Conservation (phyloP, 2,113 vertebrate genomes). For the Dendropsophus ebraccatus region DNA sequence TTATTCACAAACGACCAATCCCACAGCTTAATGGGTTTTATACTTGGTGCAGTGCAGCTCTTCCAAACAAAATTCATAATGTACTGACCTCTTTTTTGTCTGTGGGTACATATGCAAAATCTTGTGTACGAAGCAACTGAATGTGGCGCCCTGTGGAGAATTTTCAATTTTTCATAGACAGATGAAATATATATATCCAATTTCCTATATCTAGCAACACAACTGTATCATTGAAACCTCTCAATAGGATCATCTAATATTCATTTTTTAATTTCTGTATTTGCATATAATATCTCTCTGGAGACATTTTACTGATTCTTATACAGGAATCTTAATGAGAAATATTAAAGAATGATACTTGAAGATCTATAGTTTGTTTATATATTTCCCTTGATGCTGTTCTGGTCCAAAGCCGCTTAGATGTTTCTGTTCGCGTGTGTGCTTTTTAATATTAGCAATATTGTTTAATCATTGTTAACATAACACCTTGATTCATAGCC, state of each 20-base stretch:
- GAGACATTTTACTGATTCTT: constrained; percentile 70
- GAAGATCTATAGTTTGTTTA: constrained; percentile 75
- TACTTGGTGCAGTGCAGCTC: background rate
- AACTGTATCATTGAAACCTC: constrained; percentile 72
- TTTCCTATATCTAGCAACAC: constrained; percentile 66
- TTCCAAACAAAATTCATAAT: constrained; percentile 36
- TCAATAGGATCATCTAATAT: constrained; percentile 77
- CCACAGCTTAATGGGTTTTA: constrained; percentile 36
- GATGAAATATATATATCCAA: constrained; percentile 71
- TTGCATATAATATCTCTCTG: constrained; percentile 73
- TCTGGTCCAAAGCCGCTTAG: constrained; percentile 66
- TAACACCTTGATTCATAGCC: background rate
- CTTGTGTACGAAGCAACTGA: constrained; percentile 63
- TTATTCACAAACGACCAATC: constrained; percentile 18
- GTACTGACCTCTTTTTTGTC: constrained; percentile 37
- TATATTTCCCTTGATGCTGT: constrained; percentile 68
- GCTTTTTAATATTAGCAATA: constrained; percentile 66
- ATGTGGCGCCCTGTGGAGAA: constrained; percentile 64
- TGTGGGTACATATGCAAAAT: constrained; percentile 57
- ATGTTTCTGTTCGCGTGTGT: constrained; percentile 57
- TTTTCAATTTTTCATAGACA: constrained; percentile 66
- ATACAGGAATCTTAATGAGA: constrained; percentile 72
- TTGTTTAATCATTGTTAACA: constrained; percentile 55
- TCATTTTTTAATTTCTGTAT: constrained; percentile 77
- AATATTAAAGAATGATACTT: constrained; percentile 73